These are phyloP conservation scores for Penaeus chinensis DNA, from an alignment of 1,140 invertebrate genomes.

Conservation along the genomic window DNA sequence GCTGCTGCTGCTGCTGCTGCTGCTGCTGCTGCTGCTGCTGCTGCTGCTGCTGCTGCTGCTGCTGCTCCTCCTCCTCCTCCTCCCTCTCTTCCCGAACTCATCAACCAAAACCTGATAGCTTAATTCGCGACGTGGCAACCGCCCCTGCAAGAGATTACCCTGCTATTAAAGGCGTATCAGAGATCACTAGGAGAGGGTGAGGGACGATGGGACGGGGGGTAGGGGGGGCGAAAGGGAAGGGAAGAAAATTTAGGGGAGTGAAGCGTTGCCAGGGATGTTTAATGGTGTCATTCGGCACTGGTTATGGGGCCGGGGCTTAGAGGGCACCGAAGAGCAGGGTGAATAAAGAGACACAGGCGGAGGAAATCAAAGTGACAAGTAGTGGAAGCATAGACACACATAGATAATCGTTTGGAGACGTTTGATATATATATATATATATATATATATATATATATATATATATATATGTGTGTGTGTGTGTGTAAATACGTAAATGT, in stretches of 20 bases:
- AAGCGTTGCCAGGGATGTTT: not conserved
- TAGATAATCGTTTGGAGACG: no score
- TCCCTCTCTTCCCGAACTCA: not conserved
- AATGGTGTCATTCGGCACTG: no score
- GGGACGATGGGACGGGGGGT: not conserved
- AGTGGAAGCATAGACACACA: no score
- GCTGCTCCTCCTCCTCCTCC: no score
- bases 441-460: no score
- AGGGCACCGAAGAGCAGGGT: no score
- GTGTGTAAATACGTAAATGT: no score
- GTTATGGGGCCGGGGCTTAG: no score
- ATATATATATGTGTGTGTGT: no score
- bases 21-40: not conserved
- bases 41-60: not conserved
- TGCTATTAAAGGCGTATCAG: slow-evolving; percentile 6
- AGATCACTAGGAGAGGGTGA: not conserved
- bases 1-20: not conserved
- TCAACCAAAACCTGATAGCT: slow-evolving; percentile 8
- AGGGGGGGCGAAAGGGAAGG: not conserved
- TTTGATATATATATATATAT: no score
- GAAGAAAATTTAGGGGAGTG: not conserved
- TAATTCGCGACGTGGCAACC: slow-evolving; percentile 13
- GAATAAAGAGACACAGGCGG: no score
- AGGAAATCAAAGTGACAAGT: no score
- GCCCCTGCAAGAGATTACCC: slow-evolving; percentile 11